These are phyloP conservation scores for Balearica regulorum DNA, from an alignment of 2,797 vertebrate genomes.

Conservation along the genomic window DNA sequence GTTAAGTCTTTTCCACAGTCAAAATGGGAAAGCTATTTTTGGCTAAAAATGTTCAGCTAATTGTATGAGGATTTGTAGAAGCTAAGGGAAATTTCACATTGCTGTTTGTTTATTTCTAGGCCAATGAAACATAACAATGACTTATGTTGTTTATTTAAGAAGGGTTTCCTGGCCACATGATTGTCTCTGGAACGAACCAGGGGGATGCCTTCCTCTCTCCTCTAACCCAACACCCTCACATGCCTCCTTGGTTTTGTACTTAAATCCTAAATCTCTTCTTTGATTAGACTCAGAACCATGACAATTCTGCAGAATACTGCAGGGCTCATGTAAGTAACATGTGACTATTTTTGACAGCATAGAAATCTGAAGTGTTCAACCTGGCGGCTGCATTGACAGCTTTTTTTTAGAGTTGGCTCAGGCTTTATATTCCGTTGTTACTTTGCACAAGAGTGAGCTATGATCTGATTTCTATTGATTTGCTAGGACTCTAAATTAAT, in stretches of 20 bases:
- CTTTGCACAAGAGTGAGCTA: neutral
- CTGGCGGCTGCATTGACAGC: neutral
- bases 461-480: slow-evolving; percentile 16
- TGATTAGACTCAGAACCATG: neutral
- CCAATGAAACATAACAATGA: neutral
- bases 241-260: neutral
- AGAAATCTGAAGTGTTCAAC: neutral
- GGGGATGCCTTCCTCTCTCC: neutral
- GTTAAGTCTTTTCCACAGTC: neutral
- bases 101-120: neutral
- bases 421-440: neutral
- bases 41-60: neutral
- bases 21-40: neutral
- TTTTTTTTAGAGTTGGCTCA: neutral
- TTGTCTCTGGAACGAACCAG: neutral
- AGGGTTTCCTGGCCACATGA: neutral
- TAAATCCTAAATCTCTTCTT: neutral
- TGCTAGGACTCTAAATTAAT: slow-evolving; percentile 12
- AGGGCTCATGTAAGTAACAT: neutral
- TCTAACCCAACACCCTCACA: neutral
- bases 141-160: neutral
- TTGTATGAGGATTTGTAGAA: neutral
- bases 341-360: neutral
- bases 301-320: neutral
- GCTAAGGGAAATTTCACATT: neutral